A percentile compares a stretch with the other conserved stretches of the same genome.
phyloP scores from a whole-genome alignment of 2,113 vertebrate species.

The Cisticola juncidis region DNA sequence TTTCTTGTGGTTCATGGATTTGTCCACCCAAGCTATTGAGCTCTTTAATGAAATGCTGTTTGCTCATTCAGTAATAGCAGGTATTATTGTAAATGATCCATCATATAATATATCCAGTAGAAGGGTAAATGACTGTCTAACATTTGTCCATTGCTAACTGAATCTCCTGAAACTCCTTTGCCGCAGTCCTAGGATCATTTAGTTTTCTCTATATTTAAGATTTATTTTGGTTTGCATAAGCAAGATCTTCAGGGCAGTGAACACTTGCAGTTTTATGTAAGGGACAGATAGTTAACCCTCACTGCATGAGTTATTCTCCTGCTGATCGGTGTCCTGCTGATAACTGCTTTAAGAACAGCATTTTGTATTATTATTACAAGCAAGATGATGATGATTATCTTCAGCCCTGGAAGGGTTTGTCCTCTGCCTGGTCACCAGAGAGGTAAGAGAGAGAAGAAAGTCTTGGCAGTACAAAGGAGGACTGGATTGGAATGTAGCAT shows the following conservation, averaged over 20 bases:
- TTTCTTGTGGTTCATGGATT: slow-evolving; percentile 24
- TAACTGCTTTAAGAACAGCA: slow-evolving; percentile 35
- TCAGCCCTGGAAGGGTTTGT: not conserved
- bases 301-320: slow-evolving; percentile 29
- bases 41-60: slow-evolving; percentile 24
- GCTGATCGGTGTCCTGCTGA: slow-evolving; percentile 35
- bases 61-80: slow-evolving; percentile 17
- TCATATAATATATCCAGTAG: not conserved
- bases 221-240: slow-evolving; percentile 43
- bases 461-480: not conserved
- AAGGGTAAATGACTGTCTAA: not conserved
- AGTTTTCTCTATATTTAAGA: slow-evolving; percentile 26
- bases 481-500: not conserved
- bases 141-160: not conserved
- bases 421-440: not conserved
- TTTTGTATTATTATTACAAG: slow-evolving; percentile 24
- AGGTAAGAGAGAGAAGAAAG: not conserved
- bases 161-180: not conserved
- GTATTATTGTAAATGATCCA: slow-evolving; percentile 8
- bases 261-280: not conserved
- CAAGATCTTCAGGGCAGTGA: slow-evolving; percentile 22
- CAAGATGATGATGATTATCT: slow-evolving; percentile 12
- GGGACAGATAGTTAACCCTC: slow-evolving; percentile 49
- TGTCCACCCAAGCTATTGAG: not conserved
- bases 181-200: slow-evolving; percentile 27